Evolutionary conservation across 2,888 invertebrate species (phyloP).

Genomic region (Phanerotoma sp.): DNA sequence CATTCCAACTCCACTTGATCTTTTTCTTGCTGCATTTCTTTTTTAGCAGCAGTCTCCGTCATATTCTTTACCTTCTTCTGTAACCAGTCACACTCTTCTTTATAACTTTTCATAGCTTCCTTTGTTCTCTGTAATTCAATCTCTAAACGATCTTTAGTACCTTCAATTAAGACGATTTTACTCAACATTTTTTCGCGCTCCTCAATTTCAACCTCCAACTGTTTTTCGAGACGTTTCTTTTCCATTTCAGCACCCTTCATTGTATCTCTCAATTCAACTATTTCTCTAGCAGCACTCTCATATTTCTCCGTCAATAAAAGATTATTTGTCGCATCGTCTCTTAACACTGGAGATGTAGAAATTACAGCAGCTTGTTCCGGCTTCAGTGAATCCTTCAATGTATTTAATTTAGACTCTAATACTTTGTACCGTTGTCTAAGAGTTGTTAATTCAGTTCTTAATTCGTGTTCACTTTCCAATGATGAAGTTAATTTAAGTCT

Average conservation of each 20-base stretch:
- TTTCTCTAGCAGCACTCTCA: conserved; percentile 41
- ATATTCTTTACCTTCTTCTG: conserved; percentile 59
- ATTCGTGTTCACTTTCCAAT: conserved; percentile 65
- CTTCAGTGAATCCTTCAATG: conserved; percentile 40
- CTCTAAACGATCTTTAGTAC: conserved; percentile 59
- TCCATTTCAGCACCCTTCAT: conserved; percentile 57
- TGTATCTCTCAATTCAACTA: conserved; percentile 57
- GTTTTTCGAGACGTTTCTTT: conserved; percentile 59
- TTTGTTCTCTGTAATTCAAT: conserved; percentile 58
- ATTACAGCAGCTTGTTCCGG: conserved; percentile 28
- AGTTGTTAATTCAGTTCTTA: conserved; percentile 63
- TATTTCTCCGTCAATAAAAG: conserved; percentile 38
- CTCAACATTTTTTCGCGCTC: conserved; percentile 57
- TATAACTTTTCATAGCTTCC: conserved; percentile 59
- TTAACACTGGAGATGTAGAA: conserved; percentile 30
- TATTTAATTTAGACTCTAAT: conserved; percentile 54
- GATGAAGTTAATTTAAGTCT: conserved; percentile 62
- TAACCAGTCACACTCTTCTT: conserved; percentile 61
- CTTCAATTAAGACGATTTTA: conserved; percentile 44
- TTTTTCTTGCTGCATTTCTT: conserved; percentile 39
- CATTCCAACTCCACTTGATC: conserved; percentile 43
- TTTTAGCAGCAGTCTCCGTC: conserved; percentile 45
- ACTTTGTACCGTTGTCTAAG: conserved; percentile 60
- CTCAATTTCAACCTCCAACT: conserved; percentile 59
- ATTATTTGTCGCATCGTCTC: conserved; percentile 41